Percentiles rank a stretch among this genome's conserved stretches.
phyloP scores from a whole-genome alignment of 2,888 invertebrate species.

The Pristionchus arcanus region DNA sequence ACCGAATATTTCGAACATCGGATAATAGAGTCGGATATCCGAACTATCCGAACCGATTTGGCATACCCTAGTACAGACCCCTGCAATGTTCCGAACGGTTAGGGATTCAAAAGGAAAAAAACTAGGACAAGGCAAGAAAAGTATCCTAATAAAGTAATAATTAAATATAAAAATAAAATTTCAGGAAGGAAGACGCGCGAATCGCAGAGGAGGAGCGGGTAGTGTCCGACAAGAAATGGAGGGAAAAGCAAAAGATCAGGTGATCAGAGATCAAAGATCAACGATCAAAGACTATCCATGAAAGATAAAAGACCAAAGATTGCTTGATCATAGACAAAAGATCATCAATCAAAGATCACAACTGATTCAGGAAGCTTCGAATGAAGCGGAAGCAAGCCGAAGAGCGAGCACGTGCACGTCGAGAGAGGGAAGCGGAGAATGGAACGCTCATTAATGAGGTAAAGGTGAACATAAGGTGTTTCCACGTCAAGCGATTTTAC shows the following conservation, averaged over 20 bases:
- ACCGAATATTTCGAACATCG: too few relatives aligned
- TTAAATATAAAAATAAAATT: background rate
- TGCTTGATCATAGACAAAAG: background rate
- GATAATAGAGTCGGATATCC: too few relatives aligned
- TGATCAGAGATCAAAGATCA: background rate
- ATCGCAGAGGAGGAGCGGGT: background rate
- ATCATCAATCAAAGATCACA: background rate
- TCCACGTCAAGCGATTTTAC: too few relatives aligned
- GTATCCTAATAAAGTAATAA: background rate
- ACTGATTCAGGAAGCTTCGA: background rate
- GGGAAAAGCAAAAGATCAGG: conserved; percentile 27
- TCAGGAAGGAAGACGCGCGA: background rate
- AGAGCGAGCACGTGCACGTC: background rate
- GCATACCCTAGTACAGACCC: too few relatives aligned
- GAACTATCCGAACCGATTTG: too few relatives aligned
- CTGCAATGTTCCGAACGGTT: too few relatives aligned
- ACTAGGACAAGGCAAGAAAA: too few relatives aligned
- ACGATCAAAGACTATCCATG: background rate
- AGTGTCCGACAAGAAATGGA: background rate
- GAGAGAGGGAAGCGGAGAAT: background rate
- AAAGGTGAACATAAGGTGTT: too few relatives aligned
- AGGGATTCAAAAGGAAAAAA: too few relatives aligned
- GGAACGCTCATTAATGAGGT: background rate
- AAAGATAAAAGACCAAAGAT: background rate
- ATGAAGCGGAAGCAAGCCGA: background rate